Conservation (phyloP, 2,113 vertebrate species). For the Pongo abelii region DNA sequence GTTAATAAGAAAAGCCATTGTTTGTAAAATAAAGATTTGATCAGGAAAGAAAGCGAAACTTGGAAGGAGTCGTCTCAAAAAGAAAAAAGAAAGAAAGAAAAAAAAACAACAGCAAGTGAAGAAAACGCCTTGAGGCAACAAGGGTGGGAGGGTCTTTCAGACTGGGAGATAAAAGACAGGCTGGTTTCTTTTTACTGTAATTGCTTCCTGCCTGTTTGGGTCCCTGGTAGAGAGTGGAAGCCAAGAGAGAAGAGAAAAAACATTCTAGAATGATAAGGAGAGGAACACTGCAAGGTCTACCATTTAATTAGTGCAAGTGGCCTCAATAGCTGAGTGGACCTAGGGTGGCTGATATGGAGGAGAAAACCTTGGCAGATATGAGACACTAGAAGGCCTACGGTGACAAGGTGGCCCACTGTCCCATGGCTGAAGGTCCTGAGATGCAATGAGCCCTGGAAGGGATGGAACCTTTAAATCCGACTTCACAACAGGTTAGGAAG, state of each 20-base stretch:
- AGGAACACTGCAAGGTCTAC: background rate
- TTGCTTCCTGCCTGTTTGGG: constrained; percentile 45
- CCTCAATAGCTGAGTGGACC: background rate
- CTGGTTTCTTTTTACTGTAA: constrained; percentile 31
- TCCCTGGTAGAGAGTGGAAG: background rate
- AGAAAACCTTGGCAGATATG: background rate
- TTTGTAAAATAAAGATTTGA: constrained; percentile 30
- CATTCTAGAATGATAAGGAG: background rate
- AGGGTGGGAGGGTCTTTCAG: background rate
- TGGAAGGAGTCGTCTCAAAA: background rate
- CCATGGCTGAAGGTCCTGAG: background rate
- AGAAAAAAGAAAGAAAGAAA: background rate
- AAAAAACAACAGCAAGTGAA: background rate
- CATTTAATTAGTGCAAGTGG: background rate
- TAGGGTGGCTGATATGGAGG: no score
- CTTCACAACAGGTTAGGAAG: background rate
- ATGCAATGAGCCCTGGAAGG: background rate
- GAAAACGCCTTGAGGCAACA: background rate
- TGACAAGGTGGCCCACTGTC: background rate
- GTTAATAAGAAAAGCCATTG: constrained; percentile 5
- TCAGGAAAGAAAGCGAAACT: constrained; percentile 13
- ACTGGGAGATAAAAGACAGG: background rate
- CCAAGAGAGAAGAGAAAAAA: background rate
- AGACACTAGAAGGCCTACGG: background rate
- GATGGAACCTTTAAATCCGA: background rate